phyloP scores from a whole-genome alignment of 2,888 invertebrate genomes.

The Cataglyphis cursor region DNA sequence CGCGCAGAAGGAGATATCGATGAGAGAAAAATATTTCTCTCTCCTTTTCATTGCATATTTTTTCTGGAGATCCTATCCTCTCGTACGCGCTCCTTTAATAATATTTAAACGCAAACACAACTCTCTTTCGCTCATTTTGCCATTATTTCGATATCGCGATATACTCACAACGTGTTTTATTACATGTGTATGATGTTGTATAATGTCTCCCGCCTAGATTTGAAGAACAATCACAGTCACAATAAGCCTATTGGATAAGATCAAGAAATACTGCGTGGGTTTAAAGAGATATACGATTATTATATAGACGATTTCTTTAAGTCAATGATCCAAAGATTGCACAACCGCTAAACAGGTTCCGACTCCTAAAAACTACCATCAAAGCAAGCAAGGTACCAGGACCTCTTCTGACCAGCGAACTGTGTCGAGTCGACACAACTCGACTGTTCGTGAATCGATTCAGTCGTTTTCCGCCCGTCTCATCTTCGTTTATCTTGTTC shows the following conservation, averaged over 20 bases:
- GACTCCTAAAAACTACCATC: slow-evolving; percentile 69
- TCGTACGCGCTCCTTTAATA: background rate
- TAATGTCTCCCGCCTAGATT: slow-evolving; percentile 15
- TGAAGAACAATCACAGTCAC: background rate
- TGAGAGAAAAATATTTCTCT: background rate
- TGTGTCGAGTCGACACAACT: slow-evolving; percentile 38
- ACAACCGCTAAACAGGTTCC: slow-evolving; percentile 67
- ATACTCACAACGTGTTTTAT: background rate
- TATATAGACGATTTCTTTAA: slow-evolving; percentile 67
- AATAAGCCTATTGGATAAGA: background rate
- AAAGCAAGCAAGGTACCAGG: slow-evolving; percentile 62
- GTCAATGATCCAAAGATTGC: slow-evolving; percentile 76
- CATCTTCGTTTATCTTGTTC: slow-evolving; percentile 36
- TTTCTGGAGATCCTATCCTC: background rate
- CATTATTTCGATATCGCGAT: background rate
- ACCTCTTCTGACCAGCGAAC: slow-evolving; percentile 56
- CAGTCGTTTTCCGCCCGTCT: slow-evolving; percentile 13
- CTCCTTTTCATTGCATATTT: background rate
- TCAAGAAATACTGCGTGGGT: background rate
- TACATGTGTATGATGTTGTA: background rate
- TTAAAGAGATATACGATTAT: slow-evolving; percentile 29
- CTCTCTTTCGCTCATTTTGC: background rate
- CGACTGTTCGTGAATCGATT: slow-evolving; percentile 54
- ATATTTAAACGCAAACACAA: slow-evolving; percentile 12
- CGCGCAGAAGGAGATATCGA: background rate